These are phyloP conservation scores for Griposia aprilina DNA, from an alignment of 2,888 invertebrate genomes.

Conservation along the genomic window DNA sequence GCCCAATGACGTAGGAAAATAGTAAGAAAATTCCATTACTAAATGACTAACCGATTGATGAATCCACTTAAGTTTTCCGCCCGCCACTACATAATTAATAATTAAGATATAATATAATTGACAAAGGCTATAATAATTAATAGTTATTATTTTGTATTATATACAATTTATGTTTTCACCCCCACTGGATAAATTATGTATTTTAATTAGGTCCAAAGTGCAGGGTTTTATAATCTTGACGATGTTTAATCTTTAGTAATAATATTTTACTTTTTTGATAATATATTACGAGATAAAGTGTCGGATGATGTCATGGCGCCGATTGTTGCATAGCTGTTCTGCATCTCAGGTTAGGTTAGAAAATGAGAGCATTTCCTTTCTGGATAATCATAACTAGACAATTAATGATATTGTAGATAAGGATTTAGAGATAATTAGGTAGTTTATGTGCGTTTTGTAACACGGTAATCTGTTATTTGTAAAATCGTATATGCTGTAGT, in stretches of 20 bases:
- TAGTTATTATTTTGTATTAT: slow-evolving; percentile 23
- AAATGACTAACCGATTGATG: neutral
- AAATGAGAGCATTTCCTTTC: neutral
- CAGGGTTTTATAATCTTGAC: slow-evolving; percentile 7
- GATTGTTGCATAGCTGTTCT: slow-evolving; percentile 5
- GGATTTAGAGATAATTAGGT: neutral
- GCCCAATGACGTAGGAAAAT: too few species aligned
- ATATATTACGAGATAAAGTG: slow-evolving; percentile 18
- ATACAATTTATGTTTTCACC: slow-evolving; percentile 25
- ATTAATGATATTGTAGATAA: neutral
- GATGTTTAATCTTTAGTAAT: neutral
- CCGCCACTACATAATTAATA: slow-evolving; percentile 39
- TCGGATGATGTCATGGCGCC: slow-evolving; percentile 13
- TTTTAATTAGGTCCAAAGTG: slow-evolving; percentile 42
- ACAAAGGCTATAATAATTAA: slow-evolving; percentile 46
- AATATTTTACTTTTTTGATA: slow-evolving; percentile 8
- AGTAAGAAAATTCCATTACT: neutral
- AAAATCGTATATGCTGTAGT: too few species aligned
- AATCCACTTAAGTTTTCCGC: slow-evolving; percentile 21
- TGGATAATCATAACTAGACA: neutral
- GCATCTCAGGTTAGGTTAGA: neutral
- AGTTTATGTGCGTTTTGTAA: neutral
- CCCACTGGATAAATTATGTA: slow-evolving; percentile 3
- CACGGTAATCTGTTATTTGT: too few species aligned
- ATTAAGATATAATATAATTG: slow-evolving; percentile 52